Conservation (phyloP, 2,888 invertebrate species). For the Pinctada fucata region DNA sequence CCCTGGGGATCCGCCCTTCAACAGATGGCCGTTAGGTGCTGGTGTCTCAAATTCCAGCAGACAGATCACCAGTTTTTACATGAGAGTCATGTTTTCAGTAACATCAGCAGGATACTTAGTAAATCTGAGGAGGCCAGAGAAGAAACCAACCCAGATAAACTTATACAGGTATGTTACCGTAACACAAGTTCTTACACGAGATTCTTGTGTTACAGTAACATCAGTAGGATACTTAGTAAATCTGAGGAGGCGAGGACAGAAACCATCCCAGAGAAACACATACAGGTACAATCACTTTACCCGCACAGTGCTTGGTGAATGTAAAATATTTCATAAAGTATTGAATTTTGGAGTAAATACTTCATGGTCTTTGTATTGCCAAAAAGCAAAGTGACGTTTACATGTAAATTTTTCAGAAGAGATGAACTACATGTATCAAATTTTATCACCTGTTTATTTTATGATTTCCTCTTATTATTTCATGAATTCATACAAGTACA, state of each 20-base stretch:
- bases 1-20: conserved; percentile 92
- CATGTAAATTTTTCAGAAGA: not conserved
- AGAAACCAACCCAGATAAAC: conserved; percentile 55
- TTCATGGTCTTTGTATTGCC: not conserved
- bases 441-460: too few species aligned
- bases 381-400: not conserved
- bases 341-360: not conserved
- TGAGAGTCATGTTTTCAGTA: conserved; percentile 94
- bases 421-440: too few species aligned
- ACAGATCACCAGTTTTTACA: conserved; percentile 95
- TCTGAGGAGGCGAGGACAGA: conserved; percentile 83
- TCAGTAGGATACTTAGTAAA: conserved; percentile 94
- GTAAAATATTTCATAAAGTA: not conserved
- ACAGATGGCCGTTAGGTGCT: conserved; percentile 94
- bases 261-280: conserved; percentile 50
- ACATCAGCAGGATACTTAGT: conserved; percentile 95
- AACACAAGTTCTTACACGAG: conserved; percentile 93
- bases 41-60: conserved; percentile 92
- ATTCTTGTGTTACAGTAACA: conserved; percentile 95
- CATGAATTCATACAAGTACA: too few species aligned
- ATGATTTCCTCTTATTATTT: too few species aligned
- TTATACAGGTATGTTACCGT: conserved; percentile 78
- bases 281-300: conserved; percentile 44
- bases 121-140: conserved; percentile 85
- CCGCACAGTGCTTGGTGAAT: too few species aligned